Evolutionary conservation across 2,797 vertebrate genomes (phyloP).

Genomic region (Anas georgica): DNA sequence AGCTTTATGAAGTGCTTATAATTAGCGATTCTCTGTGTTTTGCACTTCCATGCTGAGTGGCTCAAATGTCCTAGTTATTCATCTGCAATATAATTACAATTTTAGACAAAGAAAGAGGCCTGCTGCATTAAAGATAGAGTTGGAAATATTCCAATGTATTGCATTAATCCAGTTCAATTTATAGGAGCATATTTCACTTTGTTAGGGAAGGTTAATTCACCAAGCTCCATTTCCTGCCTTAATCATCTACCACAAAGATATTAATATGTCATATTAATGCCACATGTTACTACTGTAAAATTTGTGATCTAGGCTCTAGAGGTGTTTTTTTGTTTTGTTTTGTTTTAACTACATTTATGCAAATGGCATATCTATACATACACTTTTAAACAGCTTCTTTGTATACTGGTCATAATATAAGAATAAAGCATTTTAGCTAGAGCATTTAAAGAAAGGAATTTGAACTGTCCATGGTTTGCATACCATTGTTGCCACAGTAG

Average conservation of each 20-base stretch:
- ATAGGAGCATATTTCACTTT: conserved; percentile 10
- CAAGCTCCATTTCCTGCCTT: conserved; percentile 56
- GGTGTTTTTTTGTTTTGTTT: background rate
- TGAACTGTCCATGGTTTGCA: background rate
- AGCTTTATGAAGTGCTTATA: conserved; percentile 46
- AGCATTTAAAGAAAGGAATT: background rate
- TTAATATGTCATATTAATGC: conserved; percentile 21
- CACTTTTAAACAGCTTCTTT: background rate
- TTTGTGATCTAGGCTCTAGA: background rate
- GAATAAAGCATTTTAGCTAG: background rate
- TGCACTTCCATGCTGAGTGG: conserved; percentile 15
- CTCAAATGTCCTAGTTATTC: conserved; percentile 23
- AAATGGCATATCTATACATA: background rate
- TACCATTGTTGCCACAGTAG: background rate
- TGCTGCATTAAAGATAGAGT: conserved; percentile 15
- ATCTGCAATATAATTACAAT: conserved; percentile 34
- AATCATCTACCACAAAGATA: conserved; percentile 14
- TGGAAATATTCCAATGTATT: conserved; percentile 41
- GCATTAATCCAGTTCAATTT: conserved; percentile 45
- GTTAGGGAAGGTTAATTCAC: conserved; percentile 44
- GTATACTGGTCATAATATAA: background rate
- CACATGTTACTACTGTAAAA: background rate
- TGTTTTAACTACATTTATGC: background rate
- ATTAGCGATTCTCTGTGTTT: background rate
- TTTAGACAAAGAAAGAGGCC: background rate